Conservation (phyloP, 2,888 invertebrate genomes). For the Tachina lurida region DNA sequence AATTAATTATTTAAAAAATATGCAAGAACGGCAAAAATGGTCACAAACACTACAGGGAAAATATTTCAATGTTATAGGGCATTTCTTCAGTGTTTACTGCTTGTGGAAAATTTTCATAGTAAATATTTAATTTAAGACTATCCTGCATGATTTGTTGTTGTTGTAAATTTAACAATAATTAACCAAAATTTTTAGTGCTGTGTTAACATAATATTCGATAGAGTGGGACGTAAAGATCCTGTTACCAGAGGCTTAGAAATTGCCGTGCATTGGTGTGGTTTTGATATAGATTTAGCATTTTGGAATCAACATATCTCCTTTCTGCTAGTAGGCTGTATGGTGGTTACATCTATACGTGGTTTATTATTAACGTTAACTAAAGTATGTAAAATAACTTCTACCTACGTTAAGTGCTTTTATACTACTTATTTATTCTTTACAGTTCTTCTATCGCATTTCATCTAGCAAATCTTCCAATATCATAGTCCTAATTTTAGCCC, state of each 20-base stretch:
- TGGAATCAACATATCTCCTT: constrained; percentile 99
- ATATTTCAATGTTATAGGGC: constrained; percentile 98
- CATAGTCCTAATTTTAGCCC: constrained; percentile 97
- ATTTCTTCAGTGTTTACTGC: constrained; percentile 99
- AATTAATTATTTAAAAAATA: constrained; percentile 95
- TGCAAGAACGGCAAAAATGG: constrained; percentile 96
- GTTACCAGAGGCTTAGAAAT: constrained; percentile 98
- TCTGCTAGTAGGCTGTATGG: constrained; percentile 97
- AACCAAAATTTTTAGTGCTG: constrained; percentile 88
- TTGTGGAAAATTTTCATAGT: constrained; percentile 99
- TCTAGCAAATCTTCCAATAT: constrained; percentile 99
- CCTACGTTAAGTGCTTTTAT: not conserved
- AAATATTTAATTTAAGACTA: constrained; percentile 82
- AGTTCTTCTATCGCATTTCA: constrained; percentile 99
- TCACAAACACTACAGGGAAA: constrained; percentile 97
- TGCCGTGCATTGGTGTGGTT: constrained; percentile 97
- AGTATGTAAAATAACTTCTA: constrained; percentile 84
- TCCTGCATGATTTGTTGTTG: not conserved
- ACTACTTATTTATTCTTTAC: constrained; percentile 72
- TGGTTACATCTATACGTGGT: constrained; percentile 98
- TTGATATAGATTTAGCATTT: constrained; percentile 97
- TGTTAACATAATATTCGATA: constrained; percentile 99
- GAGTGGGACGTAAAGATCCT: constrained; percentile 99
- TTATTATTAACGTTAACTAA: constrained; percentile 97
- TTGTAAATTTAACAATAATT: not conserved